Base-by-base conservation (phyloP, 2,797 vertebrate genomes). In the Alcedo atthis region DNA sequence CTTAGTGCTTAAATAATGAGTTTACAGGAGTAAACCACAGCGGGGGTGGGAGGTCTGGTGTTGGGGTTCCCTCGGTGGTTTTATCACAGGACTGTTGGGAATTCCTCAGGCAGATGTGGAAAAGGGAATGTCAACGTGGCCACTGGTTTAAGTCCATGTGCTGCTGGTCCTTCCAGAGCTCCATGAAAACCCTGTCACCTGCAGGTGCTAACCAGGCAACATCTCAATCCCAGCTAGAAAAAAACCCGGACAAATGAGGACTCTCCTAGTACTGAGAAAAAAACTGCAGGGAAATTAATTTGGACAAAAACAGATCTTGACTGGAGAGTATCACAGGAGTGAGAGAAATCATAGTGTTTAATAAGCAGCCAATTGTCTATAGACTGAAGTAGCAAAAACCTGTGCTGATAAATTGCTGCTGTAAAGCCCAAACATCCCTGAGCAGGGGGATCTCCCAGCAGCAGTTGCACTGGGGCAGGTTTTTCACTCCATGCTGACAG, bases 101-200 rank as follows among this genome's bases (percentile, higher is more conserved):
- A 66, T 64, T n/a, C 32, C 40, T 32, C 6, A 6, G 19, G 63
- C 15, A 32, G 42, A n/a, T 58, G 48, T 12, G 10, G 15, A 21
- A 19, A 30, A 25, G 18, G 25, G 42, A 74, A 25, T 2, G 48
- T 25, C 32, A 5, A 0, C 0, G 8, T 7, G 37, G 64, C 15
- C 33, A 11, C n/a, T 15, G 61, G 7, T 25, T 1, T 4, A 6
- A 21, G 24, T 0, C 45, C 11, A 6, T 0, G 40, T 4, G 57
- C 32, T 42, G 61, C 46, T 54, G 35, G 59, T 35, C 80, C 26
- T 3, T 0, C 4, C 68, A 43, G 16, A 67, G 85, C 78, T 10
- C 63, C 81, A 9, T 0, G 4, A 40, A 26, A 4, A 9, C 51
- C 46, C 0, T 0, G 8, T 2, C 55, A 24, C 2, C 70, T n/a